These are phyloP conservation scores for Rapana venosa DNA, from an alignment of 2,888 invertebrate genomes.

Conservation along the genomic window DNA sequence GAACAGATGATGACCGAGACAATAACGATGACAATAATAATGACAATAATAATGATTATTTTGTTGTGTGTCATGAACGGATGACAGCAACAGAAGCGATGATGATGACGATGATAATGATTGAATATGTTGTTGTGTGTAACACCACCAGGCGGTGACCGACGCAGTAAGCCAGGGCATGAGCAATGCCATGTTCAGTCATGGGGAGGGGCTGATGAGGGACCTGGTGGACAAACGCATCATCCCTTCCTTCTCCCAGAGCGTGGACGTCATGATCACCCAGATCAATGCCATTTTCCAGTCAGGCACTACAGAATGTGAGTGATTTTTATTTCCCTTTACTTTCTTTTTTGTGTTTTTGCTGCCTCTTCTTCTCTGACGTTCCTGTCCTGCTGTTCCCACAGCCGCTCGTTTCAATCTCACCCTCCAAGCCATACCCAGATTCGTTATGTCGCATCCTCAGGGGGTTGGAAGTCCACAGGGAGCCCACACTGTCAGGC, in stretches of 20 bases:
- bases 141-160: constrained; percentile 79
- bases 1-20: background rate
- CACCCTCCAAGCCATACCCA: too few species aligned
- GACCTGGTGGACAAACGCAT: constrained; percentile 87
- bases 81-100: too few species aligned
- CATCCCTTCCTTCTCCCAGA: constrained; percentile 89
- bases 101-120: too few species aligned
- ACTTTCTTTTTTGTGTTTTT: too few species aligned
- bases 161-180: constrained; percentile 83
- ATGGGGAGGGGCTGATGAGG: constrained; percentile 87
- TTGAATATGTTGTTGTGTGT: too few species aligned
- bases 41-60: background rate
- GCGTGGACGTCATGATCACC: constrained; percentile 90
- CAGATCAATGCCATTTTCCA: constrained; percentile 94
- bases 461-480: too few species aligned
- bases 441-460: too few species aligned
- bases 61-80: too few species aligned
- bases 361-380: too few species aligned
- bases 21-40: background rate
- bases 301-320: constrained; percentile 93
- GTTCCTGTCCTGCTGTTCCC: too few species aligned
- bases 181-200: constrained; percentile 81
- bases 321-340: constrained; percentile 73
- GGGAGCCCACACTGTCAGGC: too few species aligned
- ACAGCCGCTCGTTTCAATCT: too few species aligned